A percentile compares a stretch with the other conserved stretches of the same genome.
Conservation (phyloP, 2,113 vertebrate species). For the Aegypius monachus region DNA sequence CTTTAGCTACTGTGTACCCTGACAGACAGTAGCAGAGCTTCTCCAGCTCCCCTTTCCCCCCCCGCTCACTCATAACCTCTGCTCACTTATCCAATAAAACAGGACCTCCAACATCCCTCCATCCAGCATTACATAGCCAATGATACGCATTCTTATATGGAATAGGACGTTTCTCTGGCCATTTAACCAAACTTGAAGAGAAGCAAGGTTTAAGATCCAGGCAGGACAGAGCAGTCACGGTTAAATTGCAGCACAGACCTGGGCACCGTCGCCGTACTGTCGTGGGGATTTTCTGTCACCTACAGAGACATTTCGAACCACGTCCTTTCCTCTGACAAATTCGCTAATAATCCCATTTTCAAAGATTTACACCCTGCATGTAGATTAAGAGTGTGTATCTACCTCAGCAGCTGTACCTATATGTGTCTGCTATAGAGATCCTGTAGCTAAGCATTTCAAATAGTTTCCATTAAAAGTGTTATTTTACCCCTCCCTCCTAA, state of each 20-base stretch:
- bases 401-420: background rate
- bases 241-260: background rate
- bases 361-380: background rate
- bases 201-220: background rate
- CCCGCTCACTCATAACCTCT: background rate
- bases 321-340: background rate
- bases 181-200: background rate
- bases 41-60: background rate
- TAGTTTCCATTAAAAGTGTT: constrained; percentile 36
- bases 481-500: background rate
- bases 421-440: background rate
- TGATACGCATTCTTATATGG: background rate
- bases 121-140: background rate
- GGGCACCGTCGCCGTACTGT: accelerated
- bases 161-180: background rate
- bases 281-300: background rate
- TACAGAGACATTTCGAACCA: background rate
- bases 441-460: background rate
- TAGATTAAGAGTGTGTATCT: background rate
- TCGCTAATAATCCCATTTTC: background rate
- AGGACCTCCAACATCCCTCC: background rate
- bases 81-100: background rate
- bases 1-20: background rate
- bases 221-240: background rate
- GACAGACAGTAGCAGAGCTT: background rate